Base-by-base conservation (phyloP, 2,113 vertebrate genomes). In the Suricata suricatta region DNA sequence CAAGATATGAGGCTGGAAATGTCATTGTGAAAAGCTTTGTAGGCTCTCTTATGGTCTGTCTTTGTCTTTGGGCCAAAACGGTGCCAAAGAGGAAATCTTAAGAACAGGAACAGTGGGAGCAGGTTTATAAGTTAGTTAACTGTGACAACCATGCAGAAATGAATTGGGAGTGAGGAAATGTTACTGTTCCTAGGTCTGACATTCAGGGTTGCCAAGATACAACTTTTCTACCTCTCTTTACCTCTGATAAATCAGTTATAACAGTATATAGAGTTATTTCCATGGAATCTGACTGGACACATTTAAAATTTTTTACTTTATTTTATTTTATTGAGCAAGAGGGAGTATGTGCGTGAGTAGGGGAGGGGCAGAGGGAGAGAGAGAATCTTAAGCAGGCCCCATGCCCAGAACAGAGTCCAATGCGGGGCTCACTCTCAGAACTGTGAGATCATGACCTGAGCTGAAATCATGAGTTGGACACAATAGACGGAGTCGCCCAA, bases 71-170 rank as follows among this genome's bases (percentile, higher is more conserved):
- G 60, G 72, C 68, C 76, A 50, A 77, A 74, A 85, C 21, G 38
- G 8, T 82, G 54, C 38, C 57, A 50, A 83, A 90, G n/a, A 77
- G 27, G 9, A 76, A n/a, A 50, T 76, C 14, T 86, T 33, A 44
- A 71, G 31, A 72, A 84, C 80, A 19, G 64, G 54, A 82, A 16
- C 13, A 16, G 0, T 81, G 41, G 8, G 16, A 23, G 17, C 41
- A 93, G 60, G 60, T 95, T 82, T 86, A 3, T 87, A 90, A 97
- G 25, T 90, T 97, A 97, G 25, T 90, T 97, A 71, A 71, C 66
- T 86, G 8, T 81, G 29, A 66, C 72, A 96, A 14, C 66, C 44
- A 31, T 6, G 2, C 66, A n/a, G 60, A 68, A 85, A 52, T 60
- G 33, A 94, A 35, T 50, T 88, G 71, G 27, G 8, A 66, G 7